Conservation (phyloP, 2,888 invertebrate genomes). For the Tridacna crocea region DNA sequence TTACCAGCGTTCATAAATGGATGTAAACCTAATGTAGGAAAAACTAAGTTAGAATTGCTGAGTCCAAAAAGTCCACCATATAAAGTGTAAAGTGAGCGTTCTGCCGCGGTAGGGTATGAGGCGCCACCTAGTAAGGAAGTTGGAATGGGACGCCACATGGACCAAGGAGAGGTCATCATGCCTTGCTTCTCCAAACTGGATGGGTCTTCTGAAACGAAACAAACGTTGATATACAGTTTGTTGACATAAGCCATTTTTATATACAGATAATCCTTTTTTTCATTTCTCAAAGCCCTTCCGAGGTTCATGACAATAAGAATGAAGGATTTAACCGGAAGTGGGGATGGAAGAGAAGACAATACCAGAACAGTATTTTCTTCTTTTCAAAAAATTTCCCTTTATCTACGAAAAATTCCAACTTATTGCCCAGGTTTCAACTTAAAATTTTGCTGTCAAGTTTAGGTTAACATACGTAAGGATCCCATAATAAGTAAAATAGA, state of each 20-base stretch:
- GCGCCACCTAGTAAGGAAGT: slow-evolving; percentile 65
- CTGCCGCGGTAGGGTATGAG: slow-evolving; percentile 64
- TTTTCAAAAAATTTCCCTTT: too few relatives aligned
- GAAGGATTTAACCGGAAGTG: too few relatives aligned
- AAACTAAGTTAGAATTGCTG: slow-evolving; percentile 68
- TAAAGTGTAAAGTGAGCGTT: slow-evolving; percentile 71
- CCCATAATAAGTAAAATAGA: too few relatives aligned
- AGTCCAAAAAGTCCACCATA: slow-evolving; percentile 75
- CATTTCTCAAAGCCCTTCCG: too few relatives aligned
- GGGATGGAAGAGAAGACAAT: too few relatives aligned
- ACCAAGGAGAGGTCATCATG: slow-evolving; percentile 68
- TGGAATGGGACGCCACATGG: slow-evolving; percentile 75
- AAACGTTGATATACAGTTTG: background rate
- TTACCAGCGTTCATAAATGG: slow-evolving; percentile 65
- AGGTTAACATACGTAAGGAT: too few relatives aligned
- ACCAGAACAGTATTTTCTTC: too few relatives aligned
- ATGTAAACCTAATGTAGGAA: slow-evolving; percentile 70
- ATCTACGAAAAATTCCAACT: too few relatives aligned
- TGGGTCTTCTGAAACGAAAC: slow-evolving; percentile 70
- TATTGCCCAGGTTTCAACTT: too few relatives aligned
- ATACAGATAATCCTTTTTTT: too few relatives aligned
- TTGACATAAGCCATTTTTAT: background rate
- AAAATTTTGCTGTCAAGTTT: too few relatives aligned
- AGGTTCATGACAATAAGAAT: too few relatives aligned
- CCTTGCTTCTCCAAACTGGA: slow-evolving; percentile 70